Base-by-base conservation (phyloP, 2,888 invertebrate genomes). In the Plagodis dolabraria region DNA sequence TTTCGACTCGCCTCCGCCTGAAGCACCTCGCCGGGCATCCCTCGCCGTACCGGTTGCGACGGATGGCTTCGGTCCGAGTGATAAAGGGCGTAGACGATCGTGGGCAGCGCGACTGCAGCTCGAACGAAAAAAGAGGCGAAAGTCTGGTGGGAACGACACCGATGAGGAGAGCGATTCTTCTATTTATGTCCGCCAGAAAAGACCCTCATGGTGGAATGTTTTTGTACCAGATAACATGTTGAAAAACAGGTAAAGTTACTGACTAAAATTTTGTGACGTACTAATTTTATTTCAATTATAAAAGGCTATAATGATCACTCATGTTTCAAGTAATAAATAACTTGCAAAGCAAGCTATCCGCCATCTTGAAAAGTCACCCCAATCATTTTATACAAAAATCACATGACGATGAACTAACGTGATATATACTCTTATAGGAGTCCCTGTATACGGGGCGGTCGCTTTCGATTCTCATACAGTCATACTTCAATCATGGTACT, bases 131-230 rank as follows among this genome's bases (percentile, higher is more conserved):
- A 92, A 93, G 76, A 82, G 94, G 58, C 88, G 94, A 70, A 94
- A 94, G 79, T 94, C 94, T 6, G 89, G 93, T 9, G 82, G 85
- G 64, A 82, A 84, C 73, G 88, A 90, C 65, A 88, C 89, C 33
- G 92, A 93, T 59, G 86, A 87, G 50, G 91, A 88, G 75, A 82
- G 77, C 66, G 91, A 91, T 63, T 80, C 80, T 71, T 92, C 82
- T 7, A 84, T 74, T 64, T 94, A 93, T 77, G 89, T 92, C 43
- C 89, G 95, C 35, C 95, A 96, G 83, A 97, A 97, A 83, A 93
- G 97, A 64, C 95, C 96, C 43, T 97, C 97, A 43, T 97, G 97
- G 97, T 97, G 97, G 97, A 97, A 97, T 84, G 96, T 97, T 67
- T 97, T 97, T 82, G 95, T 96, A 47, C 96, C 96, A 51, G 97